Evolutionary conservation across 2,113 vertebrate genomes (phyloP), one percentile per base, ranked within the genome.

Genomic region (Bombycilla garrulus): DNA sequence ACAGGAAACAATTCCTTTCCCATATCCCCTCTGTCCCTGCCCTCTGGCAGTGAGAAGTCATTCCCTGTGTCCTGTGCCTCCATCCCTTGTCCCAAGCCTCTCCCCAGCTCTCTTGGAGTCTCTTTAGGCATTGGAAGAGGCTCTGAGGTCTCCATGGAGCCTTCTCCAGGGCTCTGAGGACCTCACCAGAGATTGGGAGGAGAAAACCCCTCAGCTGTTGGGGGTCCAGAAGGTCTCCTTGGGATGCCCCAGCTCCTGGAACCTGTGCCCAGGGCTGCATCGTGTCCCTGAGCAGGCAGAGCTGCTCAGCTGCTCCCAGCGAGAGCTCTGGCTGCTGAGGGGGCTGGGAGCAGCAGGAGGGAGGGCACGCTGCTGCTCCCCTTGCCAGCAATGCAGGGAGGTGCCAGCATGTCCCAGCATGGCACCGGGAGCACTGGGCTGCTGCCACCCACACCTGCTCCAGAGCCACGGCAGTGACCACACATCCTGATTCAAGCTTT

Each of bases 71-170:
- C 22, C 51, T 66, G 51, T 38, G 36, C 12, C 58, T 73, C 36
- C 36, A 44, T 2, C 3, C 26, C 26, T 33, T 51, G 33, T 44
- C 58, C 31, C 10, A 1, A 73, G 26, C 2, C 67, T 4, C 36
- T 58, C 26, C 17, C 33, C 86, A 58, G 19, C 33, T 73, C 51
- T 73, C 28, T 20, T 73, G 60, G 23, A 51, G 33, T 36, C 23
- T 2, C 40, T 64, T 40, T 2, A 64, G 21, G 16, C 20, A 0
- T 45, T 53, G 28, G 15, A 4, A 66, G 28, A 0, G 7, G 28
- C 38, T 45, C 23, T 51, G 16, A 66, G 44, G 0, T 81, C 36
- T 29, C 13, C 36, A 0, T 44, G 28, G 51, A 66, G 10, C 60
- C 28, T 73, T n/a, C 12, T 29, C 5, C 28, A n/a, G 61, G 31